These are phyloP conservation scores for Aplodontia rufa DNA, from an alignment of 2,113 vertebrate species.

Conservation along the genomic window DNA sequence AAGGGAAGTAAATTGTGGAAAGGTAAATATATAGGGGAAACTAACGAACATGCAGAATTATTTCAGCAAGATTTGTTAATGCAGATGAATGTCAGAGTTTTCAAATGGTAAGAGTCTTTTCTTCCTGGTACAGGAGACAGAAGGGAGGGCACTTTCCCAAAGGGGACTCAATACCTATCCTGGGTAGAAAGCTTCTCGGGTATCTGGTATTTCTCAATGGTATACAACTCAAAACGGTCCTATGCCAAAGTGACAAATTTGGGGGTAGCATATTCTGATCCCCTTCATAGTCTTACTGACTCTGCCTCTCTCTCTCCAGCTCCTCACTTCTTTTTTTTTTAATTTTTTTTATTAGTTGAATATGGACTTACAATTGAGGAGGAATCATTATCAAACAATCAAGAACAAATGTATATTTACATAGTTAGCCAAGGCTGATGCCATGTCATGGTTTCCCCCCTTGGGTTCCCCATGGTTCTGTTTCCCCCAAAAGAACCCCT, in stretches of 20 bases:
- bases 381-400: no score
- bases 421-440: no score
- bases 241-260: background rate
- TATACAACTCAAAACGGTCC: background rate
- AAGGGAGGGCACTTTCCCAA: background rate
- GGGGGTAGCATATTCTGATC: background rate
- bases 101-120: background rate
- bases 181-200: background rate
- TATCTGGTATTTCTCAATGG: background rate
- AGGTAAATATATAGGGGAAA: background rate
- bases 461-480: no score
- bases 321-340: background rate
- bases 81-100: background rate
- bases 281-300: background rate
- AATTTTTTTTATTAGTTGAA: no score
- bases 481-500: no score
- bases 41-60: background rate
- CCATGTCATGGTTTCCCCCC: no score
- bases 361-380: no score
- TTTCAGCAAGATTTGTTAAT: background rate
- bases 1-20: background rate
- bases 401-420: no score
- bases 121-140: background rate
- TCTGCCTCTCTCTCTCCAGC: background rate
- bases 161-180: background rate